Base-by-base conservation (phyloP, 2,888 invertebrate species). In the Parnassius mnemosyne region DNA sequence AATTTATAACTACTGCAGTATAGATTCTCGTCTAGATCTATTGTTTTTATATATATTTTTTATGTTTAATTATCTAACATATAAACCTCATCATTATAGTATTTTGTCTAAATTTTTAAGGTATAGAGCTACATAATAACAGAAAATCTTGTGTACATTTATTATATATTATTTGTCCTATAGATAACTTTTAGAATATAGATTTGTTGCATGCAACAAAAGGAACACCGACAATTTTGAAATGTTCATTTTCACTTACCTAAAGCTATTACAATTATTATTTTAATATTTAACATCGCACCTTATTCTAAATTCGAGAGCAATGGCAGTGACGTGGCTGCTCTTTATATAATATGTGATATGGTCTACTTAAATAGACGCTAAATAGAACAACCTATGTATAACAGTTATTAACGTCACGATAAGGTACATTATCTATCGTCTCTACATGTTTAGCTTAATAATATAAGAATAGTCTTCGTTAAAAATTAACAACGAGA, bases 321-420 rank as follows among this genome's bases (percentile, higher is more conserved):
- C 79, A 80, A 76, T 84, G 87, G 87, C 86, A 87, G 86, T 87
- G 86, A 69, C 74, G 68, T 71, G 70, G 81, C 81, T 79, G 75
- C 74, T 71, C 66, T 69, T 34, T 34, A 34, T 34, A 72, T 73
- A 73, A 70, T 75, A 78, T 63, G 67, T 76, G 74, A 77, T 76
- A 76, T 66, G 70, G 57, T 43, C 56, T 47, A 56, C 56, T 9
- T 57, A 65, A 61, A 61, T 50, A 53, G 55, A 51, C 64, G 51
- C 43, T 63, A 49, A n/a, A 57, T 63, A 63, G 42, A 43, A 47
- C 46, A 56, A 46, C 46, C 44, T 55, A 44, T 44, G 43, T n/a
- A 53, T 42, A 53, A 52, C 52, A 51, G 51, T 51, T 51, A 51
- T 34, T 34, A n/a, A 49, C 13, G 20, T 1, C 20, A 16, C 49